A percentile compares a stretch with the other conserved stretches of the same genome.
phyloP scores from a whole-genome alignment of 2,888 invertebrate genomes.

The Pediacus dermestoides region DNA sequence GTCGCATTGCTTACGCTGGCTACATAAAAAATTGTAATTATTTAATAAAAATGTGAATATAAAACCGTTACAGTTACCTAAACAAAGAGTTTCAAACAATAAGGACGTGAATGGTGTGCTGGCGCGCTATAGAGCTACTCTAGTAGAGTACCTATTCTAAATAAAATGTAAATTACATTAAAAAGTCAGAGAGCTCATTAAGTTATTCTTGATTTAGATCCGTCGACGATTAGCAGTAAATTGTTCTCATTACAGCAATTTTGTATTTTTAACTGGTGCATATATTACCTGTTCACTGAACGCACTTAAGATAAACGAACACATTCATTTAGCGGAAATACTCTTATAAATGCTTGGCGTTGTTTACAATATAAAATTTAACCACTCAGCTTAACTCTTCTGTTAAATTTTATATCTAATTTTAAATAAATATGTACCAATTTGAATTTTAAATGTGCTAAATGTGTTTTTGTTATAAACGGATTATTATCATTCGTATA shows the following conservation, averaged over 20 bases:
- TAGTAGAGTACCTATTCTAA: slow-evolving; percentile 19
- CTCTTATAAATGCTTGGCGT: slow-evolving; percentile 42
- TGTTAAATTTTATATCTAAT: slow-evolving; percentile 2
- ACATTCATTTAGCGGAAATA: slow-evolving; percentile 46
- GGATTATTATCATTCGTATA: no score
- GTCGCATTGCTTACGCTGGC: no score
- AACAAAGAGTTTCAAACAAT: slow-evolving; percentile 19
- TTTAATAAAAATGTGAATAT: slow-evolving; percentile 12
- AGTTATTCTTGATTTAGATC: slow-evolving; percentile 52
- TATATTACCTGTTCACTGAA: slow-evolving; percentile 50
- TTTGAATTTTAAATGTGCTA: no score
- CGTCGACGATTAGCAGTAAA: slow-evolving; percentile 52
- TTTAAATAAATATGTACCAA: no score
- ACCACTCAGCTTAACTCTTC: slow-evolving; percentile 4
- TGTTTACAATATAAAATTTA: slow-evolving; percentile 34
- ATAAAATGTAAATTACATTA: slow-evolving; percentile 43
- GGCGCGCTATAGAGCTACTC: background rate
- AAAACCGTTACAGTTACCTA: slow-evolving; percentile 12
- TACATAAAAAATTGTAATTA: no score
- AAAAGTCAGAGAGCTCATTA: slow-evolving; percentile 48
- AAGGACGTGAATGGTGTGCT: slow-evolving; percentile 16
- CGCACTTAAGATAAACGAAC: slow-evolving; percentile 47
- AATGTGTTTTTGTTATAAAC: no score
- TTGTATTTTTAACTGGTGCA: slow-evolving; percentile 53
- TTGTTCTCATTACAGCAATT: slow-evolving; percentile 54